Evolutionary conservation across 37 sponge, comb jelly and placozoan species (phyloP), one percentile per base, ranked within the genome.

Genomic region (Haliclona indistincta): DNA sequence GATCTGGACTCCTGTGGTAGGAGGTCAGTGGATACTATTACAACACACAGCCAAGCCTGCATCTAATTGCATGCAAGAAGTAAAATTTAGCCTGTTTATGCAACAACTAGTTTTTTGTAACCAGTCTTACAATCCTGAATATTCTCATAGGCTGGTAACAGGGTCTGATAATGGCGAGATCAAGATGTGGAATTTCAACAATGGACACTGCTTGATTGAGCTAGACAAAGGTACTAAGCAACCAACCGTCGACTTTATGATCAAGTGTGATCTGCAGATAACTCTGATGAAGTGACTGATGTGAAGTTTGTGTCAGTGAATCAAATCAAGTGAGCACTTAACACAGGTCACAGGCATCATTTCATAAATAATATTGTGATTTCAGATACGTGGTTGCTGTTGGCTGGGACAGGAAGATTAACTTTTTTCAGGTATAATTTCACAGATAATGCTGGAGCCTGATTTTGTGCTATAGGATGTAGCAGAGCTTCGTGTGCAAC

Each of bases 101-200:
- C 13, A n/a, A 15, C 13, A 22, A 22, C 13, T 20, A 13, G 29
- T 13, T 13, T 28, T 20, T 15, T 62, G 29, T 15, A 62, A 15
- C 64, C 38, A 38, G 43, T 15, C 22, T 41, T 68, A 36, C 30
- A 3, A 62, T 10, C 29, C 23, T 26, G 42, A 22, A 33, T 44
- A 0, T 52, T 17, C 19, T 19, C 6, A 2, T 71, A 94, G 94
- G 71, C 28, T 90, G 38, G 82, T 83, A 15, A 91, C 91, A 43
- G 91, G 80, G 30, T 79, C 80, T 56, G 66, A 86, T n/a, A 84
- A 90, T 70, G 97, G 97, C 2, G 54, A 77, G 53, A 64, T 96
- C 15, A 86, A 94, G 63, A 45, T 93, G 36, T 96, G 97, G 97
- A 96, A 93, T 64, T 90, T 86, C 74, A 96, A 96, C 64, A 96